These are phyloP conservation scores for Macrotus californicus DNA, from an alignment of 2,113 vertebrate genomes.

Conservation along the genomic window DNA sequence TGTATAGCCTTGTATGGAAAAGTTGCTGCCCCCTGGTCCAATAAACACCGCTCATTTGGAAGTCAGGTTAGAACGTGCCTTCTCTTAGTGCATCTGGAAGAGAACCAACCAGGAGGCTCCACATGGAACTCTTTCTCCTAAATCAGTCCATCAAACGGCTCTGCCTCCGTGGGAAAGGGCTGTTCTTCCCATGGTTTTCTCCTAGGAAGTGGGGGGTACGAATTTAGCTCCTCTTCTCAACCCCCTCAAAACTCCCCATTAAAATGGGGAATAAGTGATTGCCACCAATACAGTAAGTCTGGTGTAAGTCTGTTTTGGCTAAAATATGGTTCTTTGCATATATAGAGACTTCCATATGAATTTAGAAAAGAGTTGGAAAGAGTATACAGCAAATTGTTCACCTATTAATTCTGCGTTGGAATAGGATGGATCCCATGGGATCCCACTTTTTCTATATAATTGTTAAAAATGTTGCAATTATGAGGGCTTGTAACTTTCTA, in stretches of 20 bases:
- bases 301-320: not conserved
- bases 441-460: not conserved
- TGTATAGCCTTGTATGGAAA: not conserved
- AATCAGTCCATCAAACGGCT: not conserved
- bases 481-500: not conserved
- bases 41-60: not conserved
- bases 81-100: not conserved
- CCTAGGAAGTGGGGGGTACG: not conserved
- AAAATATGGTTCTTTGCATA: not conserved
- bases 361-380: not conserved
- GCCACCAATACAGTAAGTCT: not conserved
- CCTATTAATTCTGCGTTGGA: not conserved
- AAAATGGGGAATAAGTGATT: not conserved
- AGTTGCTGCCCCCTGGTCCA: not conserved
- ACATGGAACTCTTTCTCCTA: not conserved
- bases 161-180: not conserved
- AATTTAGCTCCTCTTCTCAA: not conserved
- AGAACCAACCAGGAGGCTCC: not conserved
- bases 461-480: not conserved
- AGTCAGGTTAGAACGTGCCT: not conserved
- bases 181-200: not conserved
- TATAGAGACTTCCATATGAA: not conserved
- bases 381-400: no score
- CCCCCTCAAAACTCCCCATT: rapidly evolving
- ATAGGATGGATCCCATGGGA: not conserved